Percentiles rank a stretch among this genome's conserved stretches.
Conservation (phyloP, 2,113 vertebrate species). For the Hystrix cristata region DNA sequence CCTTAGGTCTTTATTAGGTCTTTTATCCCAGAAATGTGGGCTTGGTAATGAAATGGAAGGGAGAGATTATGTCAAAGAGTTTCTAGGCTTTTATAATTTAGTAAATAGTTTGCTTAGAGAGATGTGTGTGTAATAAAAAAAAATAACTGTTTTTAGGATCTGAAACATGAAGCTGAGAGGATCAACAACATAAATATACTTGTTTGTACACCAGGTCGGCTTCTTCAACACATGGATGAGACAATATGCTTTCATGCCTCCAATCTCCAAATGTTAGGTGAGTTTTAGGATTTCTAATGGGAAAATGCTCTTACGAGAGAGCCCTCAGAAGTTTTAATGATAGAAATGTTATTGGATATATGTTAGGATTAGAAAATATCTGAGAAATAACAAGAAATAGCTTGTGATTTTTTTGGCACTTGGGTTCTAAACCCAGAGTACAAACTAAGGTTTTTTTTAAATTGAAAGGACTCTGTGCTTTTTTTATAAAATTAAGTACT, state of each 20-base stretch:
- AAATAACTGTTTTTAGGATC: constrained; percentile 89
- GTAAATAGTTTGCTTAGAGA: constrained; percentile 32
- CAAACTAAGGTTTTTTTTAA: not conserved
- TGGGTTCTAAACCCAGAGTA: constrained; percentile 5
- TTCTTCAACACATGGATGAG: constrained; percentile 99
- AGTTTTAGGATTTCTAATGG: constrained; percentile 74
- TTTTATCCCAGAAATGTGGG: constrained; percentile 36
- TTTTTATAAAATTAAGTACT: constrained; percentile 4
- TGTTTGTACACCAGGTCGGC: constrained; percentile 97
- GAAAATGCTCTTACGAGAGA: not conserved
- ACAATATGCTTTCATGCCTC: constrained; percentile 94
- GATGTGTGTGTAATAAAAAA: constrained; percentile 41
- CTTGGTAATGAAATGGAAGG: constrained; percentile 38
- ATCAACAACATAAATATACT: constrained; percentile 98
- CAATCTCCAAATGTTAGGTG: constrained; percentile 95
- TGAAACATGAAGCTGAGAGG: constrained; percentile 92
- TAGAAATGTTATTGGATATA: constrained; percentile 6
- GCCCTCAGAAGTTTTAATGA: constrained; percentile 18
- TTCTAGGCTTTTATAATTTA: constrained; percentile 36
- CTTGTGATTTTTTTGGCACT: constrained; percentile 12
- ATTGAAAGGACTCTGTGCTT: not conserved
- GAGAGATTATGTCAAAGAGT: not conserved
- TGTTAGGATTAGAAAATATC: constrained; percentile 34
- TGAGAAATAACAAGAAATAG: constrained; percentile 62
- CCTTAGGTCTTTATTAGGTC: not conserved